phyloP scores from a whole-genome alignment of 2,113 vertebrate species.

The Talpa occidentalis region DNA sequence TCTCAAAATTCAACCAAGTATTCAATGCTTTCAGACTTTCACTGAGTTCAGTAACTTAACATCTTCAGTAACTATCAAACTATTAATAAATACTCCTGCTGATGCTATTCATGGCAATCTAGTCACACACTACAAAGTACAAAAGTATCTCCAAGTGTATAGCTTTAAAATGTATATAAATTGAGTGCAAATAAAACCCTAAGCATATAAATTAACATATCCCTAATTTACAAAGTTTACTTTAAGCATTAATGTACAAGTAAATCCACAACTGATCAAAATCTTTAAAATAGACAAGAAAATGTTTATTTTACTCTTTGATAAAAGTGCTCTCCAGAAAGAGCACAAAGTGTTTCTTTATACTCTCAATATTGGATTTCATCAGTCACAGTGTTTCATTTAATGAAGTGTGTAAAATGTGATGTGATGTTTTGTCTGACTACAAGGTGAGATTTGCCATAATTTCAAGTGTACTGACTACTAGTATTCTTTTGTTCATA shows the following conservation, averaged over 20 bases:
- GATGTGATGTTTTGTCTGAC: not conserved
- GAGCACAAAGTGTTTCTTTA: not conserved
- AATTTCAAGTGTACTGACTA: not conserved
- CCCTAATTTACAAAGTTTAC: not conserved
- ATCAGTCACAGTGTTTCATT: not conserved
- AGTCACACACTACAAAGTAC: not conserved
- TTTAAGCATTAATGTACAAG: not conserved
- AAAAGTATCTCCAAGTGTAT: constrained; percentile 1
- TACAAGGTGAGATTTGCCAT: not conserved
- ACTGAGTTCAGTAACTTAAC: not conserved
- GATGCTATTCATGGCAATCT: not conserved
- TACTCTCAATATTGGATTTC: not conserved
- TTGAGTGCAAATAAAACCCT: not conserved
- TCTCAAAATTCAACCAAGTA: not conserved
- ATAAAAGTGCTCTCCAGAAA: not conserved
- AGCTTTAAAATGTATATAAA: not conserved
- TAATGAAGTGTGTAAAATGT: not conserved
- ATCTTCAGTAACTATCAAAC: not conserved
- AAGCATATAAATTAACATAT: not conserved
- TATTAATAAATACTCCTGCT: not conserved
- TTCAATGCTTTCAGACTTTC: not conserved
- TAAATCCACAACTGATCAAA: not conserved
- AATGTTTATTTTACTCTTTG: not conserved
- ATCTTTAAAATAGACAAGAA: not conserved
- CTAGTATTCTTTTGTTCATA: not conserved